Percentiles rank a stretch among this genome's conserved stretches.
These are phyloP conservation scores for Alosa sapidissima DNA, from an alignment of 2,797 vertebrate species.

Conservation along the genomic window DNA sequence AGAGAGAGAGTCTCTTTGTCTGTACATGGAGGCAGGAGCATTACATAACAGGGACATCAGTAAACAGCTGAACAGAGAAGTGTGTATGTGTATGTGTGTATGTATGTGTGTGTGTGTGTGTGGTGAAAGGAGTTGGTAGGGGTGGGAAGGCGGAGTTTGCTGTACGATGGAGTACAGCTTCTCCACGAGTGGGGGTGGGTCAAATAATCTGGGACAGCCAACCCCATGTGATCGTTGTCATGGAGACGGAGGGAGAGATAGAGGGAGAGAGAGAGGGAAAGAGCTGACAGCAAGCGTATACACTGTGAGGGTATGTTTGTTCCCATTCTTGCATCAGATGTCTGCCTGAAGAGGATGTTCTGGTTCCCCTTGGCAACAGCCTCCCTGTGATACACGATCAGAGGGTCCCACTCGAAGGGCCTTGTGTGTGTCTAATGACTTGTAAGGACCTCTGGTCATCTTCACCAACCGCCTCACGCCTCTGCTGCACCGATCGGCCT, in stretches of 20 bases:
- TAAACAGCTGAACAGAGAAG: conserved; percentile 47
- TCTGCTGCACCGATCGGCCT: neutral
- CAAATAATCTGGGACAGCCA: conserved; percentile 55
- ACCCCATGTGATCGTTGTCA: conserved; percentile 56
- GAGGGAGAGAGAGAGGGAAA: conserved; percentile 35
- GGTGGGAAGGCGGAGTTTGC: conserved; percentile 36
- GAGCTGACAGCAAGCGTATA: neutral
- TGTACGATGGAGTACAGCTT: conserved; percentile 49
- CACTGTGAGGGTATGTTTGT: conserved; percentile 7
- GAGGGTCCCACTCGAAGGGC: neutral
- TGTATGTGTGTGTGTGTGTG: conserved; percentile 30
- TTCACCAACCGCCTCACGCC: neutral
- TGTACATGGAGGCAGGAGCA: conserved; percentile 24
- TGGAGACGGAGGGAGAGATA: conserved; percentile 49
- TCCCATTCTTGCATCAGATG: neutral
- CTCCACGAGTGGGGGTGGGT: conserved; percentile 47
- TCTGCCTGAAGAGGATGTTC: neutral
- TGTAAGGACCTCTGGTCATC: neutral
- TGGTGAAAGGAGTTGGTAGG: neutral
- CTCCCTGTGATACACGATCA: neutral
- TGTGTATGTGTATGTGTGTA: conserved; percentile 39
- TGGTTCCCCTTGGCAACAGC: conserved; percentile 6
- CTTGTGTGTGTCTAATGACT: conserved; percentile 26
- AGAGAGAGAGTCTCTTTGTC: conserved; percentile 27
- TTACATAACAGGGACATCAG: conserved; percentile 46